Conservation (phyloP, 2,113 vertebrate species). For the Pterocles orientalis region DNA sequence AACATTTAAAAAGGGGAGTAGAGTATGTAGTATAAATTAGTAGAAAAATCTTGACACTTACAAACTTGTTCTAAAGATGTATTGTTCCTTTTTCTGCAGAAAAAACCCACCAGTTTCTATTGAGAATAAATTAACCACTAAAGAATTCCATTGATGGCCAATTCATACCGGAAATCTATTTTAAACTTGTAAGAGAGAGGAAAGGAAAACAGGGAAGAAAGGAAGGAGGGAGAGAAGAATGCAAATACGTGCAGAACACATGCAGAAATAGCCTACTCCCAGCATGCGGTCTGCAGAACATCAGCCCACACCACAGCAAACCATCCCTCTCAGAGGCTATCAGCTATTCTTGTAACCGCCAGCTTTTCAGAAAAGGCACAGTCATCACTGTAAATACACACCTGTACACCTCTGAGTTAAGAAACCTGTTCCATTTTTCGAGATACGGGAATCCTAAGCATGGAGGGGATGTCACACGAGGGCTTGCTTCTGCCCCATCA, state of each 20-base stretch:
- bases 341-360: not conserved
- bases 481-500: not conserved
- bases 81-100: slow-evolving; percentile 77
- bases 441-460: not conserved
- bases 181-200: slow-evolving; percentile 66
- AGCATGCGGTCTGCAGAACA: not conserved
- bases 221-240: not conserved
- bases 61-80: slow-evolving; percentile 77
- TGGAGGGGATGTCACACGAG: not conserved
- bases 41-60: slow-evolving; percentile 78
- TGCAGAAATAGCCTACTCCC: not conserved
- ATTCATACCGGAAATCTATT: slow-evolving; percentile 70
- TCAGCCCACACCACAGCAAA: not conserved
- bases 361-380: not conserved
- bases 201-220: not conserved
- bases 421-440: not conserved
- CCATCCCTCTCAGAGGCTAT: not conserved
- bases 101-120: slow-evolving; percentile 69
- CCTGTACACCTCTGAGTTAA: not conserved
- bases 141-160: slow-evolving; percentile 71
- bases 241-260: not conserved
- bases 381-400: not conserved
- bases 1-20: slow-evolving; percentile 73
- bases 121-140: slow-evolving; percentile 78
- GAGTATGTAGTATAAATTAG: slow-evolving; percentile 76